Evolutionary conservation across 2,888 invertebrate genomes (phyloP).

Genomic region (Xanthia togata): DNA sequence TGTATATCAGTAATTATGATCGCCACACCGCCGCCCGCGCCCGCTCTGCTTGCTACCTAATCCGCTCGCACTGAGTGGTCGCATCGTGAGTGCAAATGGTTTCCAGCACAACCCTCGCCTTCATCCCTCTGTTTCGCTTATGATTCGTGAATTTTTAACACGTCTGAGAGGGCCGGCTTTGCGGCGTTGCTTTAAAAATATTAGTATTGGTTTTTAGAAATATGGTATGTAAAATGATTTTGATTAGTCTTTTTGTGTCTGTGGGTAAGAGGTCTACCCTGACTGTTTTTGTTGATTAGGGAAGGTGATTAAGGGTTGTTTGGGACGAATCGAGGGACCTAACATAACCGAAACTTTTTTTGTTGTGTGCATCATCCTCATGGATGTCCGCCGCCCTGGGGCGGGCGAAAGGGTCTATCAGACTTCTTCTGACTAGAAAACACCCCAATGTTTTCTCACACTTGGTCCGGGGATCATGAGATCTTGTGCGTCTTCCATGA

Average conservation of each 20-base stretch:
- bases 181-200: slow-evolving; percentile 67
- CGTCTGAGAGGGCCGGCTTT: slow-evolving; percentile 77
- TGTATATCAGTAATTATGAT: slow-evolving; percentile 57
- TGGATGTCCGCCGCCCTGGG: too few relatives aligned
- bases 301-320: slow-evolving; percentile 3
- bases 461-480: too few relatives aligned
- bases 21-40: neutral
- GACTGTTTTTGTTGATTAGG: neutral
- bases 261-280: neutral
- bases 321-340: neutral
- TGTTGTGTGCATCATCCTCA: too few relatives aligned
- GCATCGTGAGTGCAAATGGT: slow-evolving; percentile 77
- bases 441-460: too few relatives aligned
- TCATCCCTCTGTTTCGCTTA: slow-evolving; percentile 80
- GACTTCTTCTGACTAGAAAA: too few relatives aligned
- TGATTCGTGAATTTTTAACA: slow-evolving; percentile 86
- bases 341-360: neutral
- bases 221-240: slow-evolving; percentile 54
- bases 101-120: slow-evolving; percentile 68
- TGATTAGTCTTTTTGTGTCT: slow-evolving; percentile 55
- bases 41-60: slow-evolving; percentile 65
- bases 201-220: slow-evolving; percentile 62
- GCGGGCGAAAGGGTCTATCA: too few relatives aligned
- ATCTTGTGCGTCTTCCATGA: too few relatives aligned
- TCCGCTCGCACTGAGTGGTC: slow-evolving; percentile 71